These are phyloP conservation scores for Siniperca undulata DNA, from an alignment of 2,797 vertebrate species.

Conservation along the genomic window DNA sequence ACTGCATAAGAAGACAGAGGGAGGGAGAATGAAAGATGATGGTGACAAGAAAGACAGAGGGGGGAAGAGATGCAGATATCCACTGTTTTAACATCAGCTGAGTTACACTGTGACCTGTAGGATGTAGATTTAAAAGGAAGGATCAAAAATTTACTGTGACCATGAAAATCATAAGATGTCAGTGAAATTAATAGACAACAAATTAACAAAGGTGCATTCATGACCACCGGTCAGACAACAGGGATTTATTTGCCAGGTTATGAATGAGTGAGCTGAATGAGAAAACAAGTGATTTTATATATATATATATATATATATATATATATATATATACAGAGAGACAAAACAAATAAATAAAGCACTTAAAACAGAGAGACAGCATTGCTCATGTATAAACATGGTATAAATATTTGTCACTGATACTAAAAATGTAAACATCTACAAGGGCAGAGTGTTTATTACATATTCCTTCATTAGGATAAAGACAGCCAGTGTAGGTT, in stretches of 20 bases:
- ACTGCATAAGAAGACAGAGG: constrained; percentile 71
- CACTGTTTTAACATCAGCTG: neutral
- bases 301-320: neutral
- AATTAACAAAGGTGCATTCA: neutral
- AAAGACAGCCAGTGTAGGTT: neutral
- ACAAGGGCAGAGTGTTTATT: neutral
- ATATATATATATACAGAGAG: no score
- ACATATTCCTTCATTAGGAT: neutral
- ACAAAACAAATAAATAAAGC: no score
- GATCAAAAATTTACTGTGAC: neutral
- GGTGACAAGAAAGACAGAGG: neutral
- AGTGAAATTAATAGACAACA: neutral
- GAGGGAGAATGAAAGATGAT: neutral
- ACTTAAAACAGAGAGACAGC: no score
- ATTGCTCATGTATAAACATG: neutral
- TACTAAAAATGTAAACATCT: neutral
- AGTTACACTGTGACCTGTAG: neutral
- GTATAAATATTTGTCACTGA: neutral
- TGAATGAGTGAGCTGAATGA: neutral
- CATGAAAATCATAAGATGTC: neutral
- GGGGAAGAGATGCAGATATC: neutral
- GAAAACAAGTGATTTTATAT: neutral
- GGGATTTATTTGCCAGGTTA: neutral
- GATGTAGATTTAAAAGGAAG: neutral
- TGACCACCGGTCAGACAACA: neutral